Conservation (phyloP, 2,113 vertebrate species). For the Halcyon malimbica region DNA sequence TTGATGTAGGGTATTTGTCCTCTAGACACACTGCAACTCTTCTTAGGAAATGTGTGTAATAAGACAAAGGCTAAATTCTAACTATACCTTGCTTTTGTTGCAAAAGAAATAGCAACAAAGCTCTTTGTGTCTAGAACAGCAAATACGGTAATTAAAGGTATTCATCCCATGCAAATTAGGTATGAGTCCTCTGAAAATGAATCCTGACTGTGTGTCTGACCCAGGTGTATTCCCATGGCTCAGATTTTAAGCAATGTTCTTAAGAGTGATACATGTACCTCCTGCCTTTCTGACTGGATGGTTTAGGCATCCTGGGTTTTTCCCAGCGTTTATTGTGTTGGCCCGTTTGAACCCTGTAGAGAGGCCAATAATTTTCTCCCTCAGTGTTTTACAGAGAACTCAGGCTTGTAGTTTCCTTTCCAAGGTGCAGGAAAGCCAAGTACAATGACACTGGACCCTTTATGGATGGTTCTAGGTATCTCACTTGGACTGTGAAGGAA, state of each 20-base stretch:
- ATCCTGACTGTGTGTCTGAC: not conserved
- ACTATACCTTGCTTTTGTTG: not conserved
- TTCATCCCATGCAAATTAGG: not conserved
- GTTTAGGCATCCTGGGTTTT: not conserved
- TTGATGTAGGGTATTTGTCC: not conserved
- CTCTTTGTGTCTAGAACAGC: not conserved
- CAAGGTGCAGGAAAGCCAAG: not conserved
- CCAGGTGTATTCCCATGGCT: not conserved
- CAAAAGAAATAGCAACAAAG: not conserved
- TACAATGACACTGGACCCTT: not conserved
- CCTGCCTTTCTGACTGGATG: not conserved
- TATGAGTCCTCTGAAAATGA: not conserved
- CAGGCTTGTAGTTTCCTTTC: not conserved
- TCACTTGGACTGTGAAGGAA: not conserved
- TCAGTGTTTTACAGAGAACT: not conserved
- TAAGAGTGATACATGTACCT: not conserved
- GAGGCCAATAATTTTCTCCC: not conserved
- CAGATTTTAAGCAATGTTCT: not conserved
- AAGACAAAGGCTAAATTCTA: not conserved
- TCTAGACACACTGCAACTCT: not conserved
- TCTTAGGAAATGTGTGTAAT: not conserved
- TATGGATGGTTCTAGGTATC: not conserved
- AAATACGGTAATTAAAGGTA: not conserved
- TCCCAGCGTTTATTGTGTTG: not conserved
- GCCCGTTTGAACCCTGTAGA: not conserved